Evolutionary conservation across 2,113 vertebrate genomes (phyloP).

Genomic region (Felis catus): F.catus_Fca126_mat1.0 CM031412.1:231502501-231503000

Average conservation of each 20-base stretch:
- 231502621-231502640: background rate
- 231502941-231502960: background rate
- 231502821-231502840: rapidly evolving
- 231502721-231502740: too few relatives aligned
- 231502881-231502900: background rate
- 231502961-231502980: background rate
- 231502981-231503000: background rate
- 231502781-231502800: background rate
- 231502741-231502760: background rate
- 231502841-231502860: background rate
- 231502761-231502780: background rate
- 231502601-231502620: background rate
- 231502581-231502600: background rate
- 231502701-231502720: background rate
- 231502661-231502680: background rate
- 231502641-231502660: background rate
- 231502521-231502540: background rate
- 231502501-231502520: background rate
- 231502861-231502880: background rate
- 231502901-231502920: background rate
- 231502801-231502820: background rate
- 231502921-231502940: background rate
- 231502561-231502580: background rate
- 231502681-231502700: background rate
- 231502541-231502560: background rate